Percentiles rank a stretch among this genome's conserved stretches.
These are phyloP conservation scores for Syngnathus scovelli DNA, from an alignment of 2,113 vertebrate species.

Conservation along the genomic window DNA sequence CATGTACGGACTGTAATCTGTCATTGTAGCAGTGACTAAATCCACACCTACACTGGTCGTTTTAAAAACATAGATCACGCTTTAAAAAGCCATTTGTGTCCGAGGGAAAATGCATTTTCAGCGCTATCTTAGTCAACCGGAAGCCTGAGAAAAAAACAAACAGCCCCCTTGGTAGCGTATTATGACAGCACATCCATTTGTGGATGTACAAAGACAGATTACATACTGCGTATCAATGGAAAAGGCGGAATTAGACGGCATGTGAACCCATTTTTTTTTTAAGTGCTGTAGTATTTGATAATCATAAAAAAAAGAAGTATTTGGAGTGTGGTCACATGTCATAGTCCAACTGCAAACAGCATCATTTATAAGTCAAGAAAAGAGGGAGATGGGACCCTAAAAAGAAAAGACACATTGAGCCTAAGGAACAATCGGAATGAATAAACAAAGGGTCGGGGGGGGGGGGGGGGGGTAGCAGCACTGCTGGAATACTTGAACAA, in stretches of 20 bases:
- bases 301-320: neutral
- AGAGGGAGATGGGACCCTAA: too few relatives aligned
- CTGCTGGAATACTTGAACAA: neutral
- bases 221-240: too few relatives aligned
- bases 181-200: too few relatives aligned
- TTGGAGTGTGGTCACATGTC: neutral
- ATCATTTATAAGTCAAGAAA: neutral
- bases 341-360: neutral
- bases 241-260: too few relatives aligned
- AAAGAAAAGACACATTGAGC: neutral
- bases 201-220: too few relatives aligned
- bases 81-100: neutral
- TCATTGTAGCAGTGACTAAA: slow-evolving; percentile 1
- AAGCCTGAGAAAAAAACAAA: neutral
- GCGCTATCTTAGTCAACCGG: neutral
- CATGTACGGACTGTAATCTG: neutral
- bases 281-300: neutral
- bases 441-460: neutral
- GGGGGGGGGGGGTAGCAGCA: neutral
- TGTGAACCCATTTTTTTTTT: neutral
- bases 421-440: neutral
- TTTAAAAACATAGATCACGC: neutral
- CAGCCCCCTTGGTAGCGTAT: too few relatives aligned
- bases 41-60: neutral
- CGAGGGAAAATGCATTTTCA: neutral